phyloP scores from a whole-genome alignment of 2,797 vertebrate genomes.

The Parauchenoglanis punctatus region DNA sequence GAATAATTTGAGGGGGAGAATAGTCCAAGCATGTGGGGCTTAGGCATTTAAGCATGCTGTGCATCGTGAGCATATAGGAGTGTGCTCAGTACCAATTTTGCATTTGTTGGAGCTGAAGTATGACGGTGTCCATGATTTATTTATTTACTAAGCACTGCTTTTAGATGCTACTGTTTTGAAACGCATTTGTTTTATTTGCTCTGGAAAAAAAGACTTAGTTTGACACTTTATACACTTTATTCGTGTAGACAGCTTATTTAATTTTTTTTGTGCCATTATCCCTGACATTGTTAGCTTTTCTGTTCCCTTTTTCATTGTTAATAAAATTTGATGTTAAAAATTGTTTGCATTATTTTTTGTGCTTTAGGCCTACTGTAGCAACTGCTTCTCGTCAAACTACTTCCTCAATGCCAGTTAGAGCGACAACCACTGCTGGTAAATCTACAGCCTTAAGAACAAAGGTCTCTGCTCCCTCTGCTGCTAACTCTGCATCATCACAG shows the following conservation, averaged over 20 bases:
- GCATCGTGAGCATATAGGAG: constrained; percentile 26
- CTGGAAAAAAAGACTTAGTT: neutral
- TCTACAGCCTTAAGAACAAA: constrained; percentile 57
- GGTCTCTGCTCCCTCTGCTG: constrained; percentile 62
- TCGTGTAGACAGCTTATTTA: neutral
- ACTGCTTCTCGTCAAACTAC: constrained; percentile 57
- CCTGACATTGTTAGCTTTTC: neutral
- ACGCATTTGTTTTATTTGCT: neutral
- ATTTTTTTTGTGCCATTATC: neutral
- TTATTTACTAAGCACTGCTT: neutral
- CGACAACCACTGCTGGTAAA: constrained; percentile 53
- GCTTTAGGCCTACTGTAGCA: constrained; percentile 42
- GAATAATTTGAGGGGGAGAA: constrained; percentile 66
- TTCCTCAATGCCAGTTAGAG: constrained; percentile 54
- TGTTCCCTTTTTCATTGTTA: neutral
- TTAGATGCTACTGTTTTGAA: neutral
- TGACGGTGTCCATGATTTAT: neutral
- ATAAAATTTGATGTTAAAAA: neutral
- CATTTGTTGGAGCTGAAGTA: neutral
- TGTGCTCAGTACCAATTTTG: neutral
- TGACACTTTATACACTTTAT: neutral
- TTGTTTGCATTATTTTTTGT: neutral
- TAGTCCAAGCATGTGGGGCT: constrained; percentile 59
- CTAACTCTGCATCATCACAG: constrained; percentile 61
- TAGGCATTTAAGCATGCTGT: constrained; percentile 45